A percentile compares a stretch with the other conserved stretches of the same genome.
These are phyloP conservation scores for Rhabditoides inermis DNA, from an alignment of 2,888 invertebrate species.

Conservation along the genomic window DNA sequence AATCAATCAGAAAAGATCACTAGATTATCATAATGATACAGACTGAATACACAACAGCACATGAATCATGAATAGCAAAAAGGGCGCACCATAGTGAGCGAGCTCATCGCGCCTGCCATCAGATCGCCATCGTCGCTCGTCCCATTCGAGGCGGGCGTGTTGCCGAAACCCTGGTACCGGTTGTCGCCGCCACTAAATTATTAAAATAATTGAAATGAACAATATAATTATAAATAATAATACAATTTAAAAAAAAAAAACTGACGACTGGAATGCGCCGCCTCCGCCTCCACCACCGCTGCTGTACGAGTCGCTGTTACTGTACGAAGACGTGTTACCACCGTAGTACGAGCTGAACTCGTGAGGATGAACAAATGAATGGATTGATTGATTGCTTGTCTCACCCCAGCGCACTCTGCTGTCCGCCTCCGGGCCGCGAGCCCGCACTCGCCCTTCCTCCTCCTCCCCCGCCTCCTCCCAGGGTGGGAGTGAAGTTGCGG, in stretches of 20 bases:
- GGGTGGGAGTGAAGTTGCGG: slow-evolving; percentile 17
- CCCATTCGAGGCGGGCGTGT: slow-evolving; percentile 25
- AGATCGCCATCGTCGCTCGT: slow-evolving; percentile 28
- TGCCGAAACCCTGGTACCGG: slow-evolving; percentile 49
- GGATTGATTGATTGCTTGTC: too few species aligned
- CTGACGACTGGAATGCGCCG: slow-evolving; percentile 10
- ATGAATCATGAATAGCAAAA: not conserved
- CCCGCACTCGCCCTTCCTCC: too few species aligned
- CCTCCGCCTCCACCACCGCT: slow-evolving; percentile 15
- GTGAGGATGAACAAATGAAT: too few species aligned
- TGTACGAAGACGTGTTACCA: slow-evolving; percentile 14
- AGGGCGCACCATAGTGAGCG: slow-evolving; percentile 35
- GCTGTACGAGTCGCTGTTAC: slow-evolving; percentile 16
- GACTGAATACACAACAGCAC: not conserved
- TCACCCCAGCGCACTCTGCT: too few species aligned
- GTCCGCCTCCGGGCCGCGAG: too few species aligned
- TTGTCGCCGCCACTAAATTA: slow-evolving; percentile 15
- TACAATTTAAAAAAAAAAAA: not conserved
- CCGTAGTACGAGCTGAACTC: slow-evolving; percentile 29
- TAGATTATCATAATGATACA: too few species aligned
- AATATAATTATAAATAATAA: not conserved
- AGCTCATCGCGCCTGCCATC: slow-evolving; percentile 43
- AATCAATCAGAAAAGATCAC: too few species aligned
- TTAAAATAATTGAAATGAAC: too few species aligned
- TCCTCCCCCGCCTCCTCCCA: too few species aligned